phyloP scores from a whole-genome alignment of 2,113 vertebrate genomes.

The Anolis carolinensis region DNA sequence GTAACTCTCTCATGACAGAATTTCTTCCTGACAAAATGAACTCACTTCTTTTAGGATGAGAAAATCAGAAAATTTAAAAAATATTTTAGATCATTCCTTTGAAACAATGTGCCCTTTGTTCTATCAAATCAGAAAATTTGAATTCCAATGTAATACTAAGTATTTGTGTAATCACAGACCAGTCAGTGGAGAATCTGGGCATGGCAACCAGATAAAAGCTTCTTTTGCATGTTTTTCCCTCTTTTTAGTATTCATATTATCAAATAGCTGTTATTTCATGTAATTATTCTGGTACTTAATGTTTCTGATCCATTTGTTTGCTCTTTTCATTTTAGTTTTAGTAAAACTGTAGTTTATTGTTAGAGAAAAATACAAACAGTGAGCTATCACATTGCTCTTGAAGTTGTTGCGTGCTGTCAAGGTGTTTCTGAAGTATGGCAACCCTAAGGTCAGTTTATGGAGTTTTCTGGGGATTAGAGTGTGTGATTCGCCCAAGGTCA shows the following conservation, averaged over 20 bases:
- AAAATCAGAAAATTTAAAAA: neutral
- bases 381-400: neutral
- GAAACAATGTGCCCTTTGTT: neutral
- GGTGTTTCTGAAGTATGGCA: too few species aligned
- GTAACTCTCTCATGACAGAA: conserved; percentile 13
- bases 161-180: accelerated
- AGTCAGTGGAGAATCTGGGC: conserved; percentile 49
- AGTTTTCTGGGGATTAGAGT: too few species aligned
- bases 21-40: conserved; percentile 22
- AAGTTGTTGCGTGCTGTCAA: too few species aligned
- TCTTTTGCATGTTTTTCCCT: neutral
- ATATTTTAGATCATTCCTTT: neutral
- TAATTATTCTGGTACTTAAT: neutral
- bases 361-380: neutral
- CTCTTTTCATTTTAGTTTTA: neutral
- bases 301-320: conserved; percentile 40
- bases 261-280: neutral
- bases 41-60: conserved; percentile 4
- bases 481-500: too few species aligned
- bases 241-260: neutral
- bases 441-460: too few species aligned
- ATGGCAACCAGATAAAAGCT: conserved; percentile 50
- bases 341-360: conserved; percentile 28
- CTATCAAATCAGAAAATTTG: conserved; percentile 33
- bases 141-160: conserved; percentile 6